Percentiles rank a stretch among this genome's conserved stretches.
Conservation (phyloP, 1,140 invertebrate genomes). For the Drosophila persimilis region DNA sequence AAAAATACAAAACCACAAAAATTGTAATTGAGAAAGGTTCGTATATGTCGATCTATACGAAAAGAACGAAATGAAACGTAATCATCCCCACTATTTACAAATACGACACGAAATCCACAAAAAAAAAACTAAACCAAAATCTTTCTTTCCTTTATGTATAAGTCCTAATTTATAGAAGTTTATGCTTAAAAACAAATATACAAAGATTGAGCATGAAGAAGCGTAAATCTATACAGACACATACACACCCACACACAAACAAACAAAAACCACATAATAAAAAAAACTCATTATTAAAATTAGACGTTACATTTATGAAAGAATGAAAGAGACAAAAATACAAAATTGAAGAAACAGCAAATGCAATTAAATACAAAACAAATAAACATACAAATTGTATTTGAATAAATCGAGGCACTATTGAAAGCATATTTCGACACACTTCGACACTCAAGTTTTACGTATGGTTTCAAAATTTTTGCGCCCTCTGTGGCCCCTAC, state of each 20-base stretch:
- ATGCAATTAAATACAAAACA: slow-evolving; percentile 82
- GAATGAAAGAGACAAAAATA: slow-evolving; percentile 71
- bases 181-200: slow-evolving; percentile 36
- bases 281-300: slow-evolving; percentile 71
- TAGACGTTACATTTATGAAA: slow-evolving; percentile 82
- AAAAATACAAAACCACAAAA: slow-evolving; percentile 70
- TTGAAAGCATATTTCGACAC: slow-evolving; percentile 16
- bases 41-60: slow-evolving; percentile 48
- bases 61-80: slow-evolving; percentile 65
- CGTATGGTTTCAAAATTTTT: slow-evolving; percentile 69
- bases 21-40: slow-evolving; percentile 58
- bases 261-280: slow-evolving; percentile 44
- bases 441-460: slow-evolving; percentile 52
- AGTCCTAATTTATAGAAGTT: slow-evolving; percentile 68
- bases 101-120: slow-evolving; percentile 46
- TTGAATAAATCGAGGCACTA: slow-evolving; percentile 46
- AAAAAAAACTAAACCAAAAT: slow-evolving; percentile 59
- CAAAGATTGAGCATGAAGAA: slow-evolving; percentile 30
- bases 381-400: slow-evolving; percentile 58
- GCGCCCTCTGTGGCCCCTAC: slow-evolving; percentile 28
- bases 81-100: slow-evolving; percentile 74
- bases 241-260: slow-evolving; percentile 50
- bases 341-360: slow-evolving; percentile 59
- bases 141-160: slow-evolving; percentile 76
- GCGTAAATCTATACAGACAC: slow-evolving; percentile 43